Evolutionary conservation across 2,888 invertebrate genomes (phyloP).

Genomic region (Baronia brevicornis): DNA sequence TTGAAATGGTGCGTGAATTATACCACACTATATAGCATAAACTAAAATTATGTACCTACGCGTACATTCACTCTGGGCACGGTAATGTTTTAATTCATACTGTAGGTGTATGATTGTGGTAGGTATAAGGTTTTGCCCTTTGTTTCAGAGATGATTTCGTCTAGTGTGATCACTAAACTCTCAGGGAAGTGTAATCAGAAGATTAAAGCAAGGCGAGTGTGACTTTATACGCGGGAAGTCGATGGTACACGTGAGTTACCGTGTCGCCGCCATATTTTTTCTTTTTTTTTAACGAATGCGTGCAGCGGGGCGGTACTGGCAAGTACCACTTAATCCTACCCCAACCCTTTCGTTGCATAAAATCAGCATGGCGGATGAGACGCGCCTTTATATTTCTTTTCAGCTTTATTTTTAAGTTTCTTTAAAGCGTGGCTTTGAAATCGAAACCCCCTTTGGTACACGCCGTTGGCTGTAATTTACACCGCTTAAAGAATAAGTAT

Average conservation of each 20-base stretch:
- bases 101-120: slow-evolving; percentile 5
- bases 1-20: too few relatives aligned
- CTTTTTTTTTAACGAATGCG: slow-evolving; percentile 41
- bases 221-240: slow-evolving; percentile 25
- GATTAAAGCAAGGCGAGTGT: slow-evolving; percentile 44
- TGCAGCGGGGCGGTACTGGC: slow-evolving; percentile 56
- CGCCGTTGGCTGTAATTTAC: slow-evolving; percentile 61
- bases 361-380: slow-evolving; percentile 67
- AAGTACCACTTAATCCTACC: slow-evolving; percentile 66
- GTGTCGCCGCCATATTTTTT: slow-evolving; percentile 49
- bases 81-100: slow-evolving; percentile 13
- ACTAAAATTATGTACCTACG: too few relatives aligned
- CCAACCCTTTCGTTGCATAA: slow-evolving; percentile 59
- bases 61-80: too few relatives aligned
- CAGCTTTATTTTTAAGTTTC: slow-evolving; percentile 45
- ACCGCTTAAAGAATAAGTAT: slow-evolving; percentile 43
- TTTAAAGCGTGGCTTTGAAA: slow-evolving; percentile 53
- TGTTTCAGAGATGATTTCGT: slow-evolving; percentile 13
- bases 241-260: slow-evolving; percentile 28
- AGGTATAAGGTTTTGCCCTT: slow-evolving; percentile 7
- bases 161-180: slow-evolving; percentile 24
- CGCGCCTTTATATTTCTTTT: slow-evolving; percentile 46
- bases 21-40: too few relatives aligned
- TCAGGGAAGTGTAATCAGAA: slow-evolving; percentile 44
- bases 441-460: slow-evolving; percentile 52